Conservation (phyloP, 2,888 invertebrate species). For the Cantharis flavilabris region DNA sequence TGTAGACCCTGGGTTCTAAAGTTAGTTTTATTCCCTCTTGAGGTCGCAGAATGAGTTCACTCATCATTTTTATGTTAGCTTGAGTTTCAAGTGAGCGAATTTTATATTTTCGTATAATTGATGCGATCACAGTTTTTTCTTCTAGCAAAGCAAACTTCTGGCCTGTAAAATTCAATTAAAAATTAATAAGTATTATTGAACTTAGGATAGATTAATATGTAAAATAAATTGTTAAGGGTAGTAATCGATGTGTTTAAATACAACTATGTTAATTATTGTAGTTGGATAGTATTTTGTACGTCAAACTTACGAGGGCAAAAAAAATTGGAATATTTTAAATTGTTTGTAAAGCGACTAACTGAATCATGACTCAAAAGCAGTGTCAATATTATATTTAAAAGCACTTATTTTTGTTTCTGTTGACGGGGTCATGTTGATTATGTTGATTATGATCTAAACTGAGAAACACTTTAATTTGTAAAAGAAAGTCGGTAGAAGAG, state of each 20-base stretch:
- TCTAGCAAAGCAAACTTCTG: constrained; percentile 41
- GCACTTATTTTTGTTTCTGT: too few species aligned
- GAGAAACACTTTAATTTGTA: not conserved
- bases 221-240: not conserved
- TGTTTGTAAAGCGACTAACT: too few species aligned
- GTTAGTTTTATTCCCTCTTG: constrained; percentile 37
- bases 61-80: constrained; percentile 31
- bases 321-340: too few species aligned
- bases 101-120: constrained; percentile 37
- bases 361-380: too few species aligned
- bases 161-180: constrained; percentile 28
- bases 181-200: not conserved
- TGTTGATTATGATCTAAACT: not conserved
- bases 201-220: too few species aligned
- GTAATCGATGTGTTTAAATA: not conserved
- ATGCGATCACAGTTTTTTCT: constrained; percentile 37
- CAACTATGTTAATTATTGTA: not conserved
- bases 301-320: too few species aligned
- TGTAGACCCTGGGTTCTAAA: constrained; percentile 26
- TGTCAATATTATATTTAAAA: too few species aligned
- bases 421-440: not conserved
- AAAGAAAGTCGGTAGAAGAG: not conserved
- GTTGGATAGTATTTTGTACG: too few species aligned
- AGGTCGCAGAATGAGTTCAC: constrained; percentile 32
- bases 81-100: constrained; percentile 35